Evolutionary conservation across 2,113 vertebrate genomes (phyloP).

Genomic region (Ursus arctos): DNA sequence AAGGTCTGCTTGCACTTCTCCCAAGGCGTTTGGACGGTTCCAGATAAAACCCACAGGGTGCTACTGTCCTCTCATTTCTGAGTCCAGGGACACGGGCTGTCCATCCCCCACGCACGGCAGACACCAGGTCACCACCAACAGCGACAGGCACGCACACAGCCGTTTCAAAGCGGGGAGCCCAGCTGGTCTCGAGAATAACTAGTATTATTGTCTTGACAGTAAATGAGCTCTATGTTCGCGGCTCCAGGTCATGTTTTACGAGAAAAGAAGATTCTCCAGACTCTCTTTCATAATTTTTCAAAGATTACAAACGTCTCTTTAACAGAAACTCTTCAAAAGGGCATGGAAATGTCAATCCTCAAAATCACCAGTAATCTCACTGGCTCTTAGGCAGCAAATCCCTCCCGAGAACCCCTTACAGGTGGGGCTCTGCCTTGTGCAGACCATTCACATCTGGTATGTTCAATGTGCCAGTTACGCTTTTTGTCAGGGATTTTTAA

Average conservation of each 20-base stretch:
- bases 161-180: not conserved
- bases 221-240: fast-evolving
- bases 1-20: not conserved
- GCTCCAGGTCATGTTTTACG: fast-evolving
- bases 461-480: fast-evolving
- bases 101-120: fast-evolving
- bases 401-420: not conserved
- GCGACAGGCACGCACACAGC: fast-evolving
- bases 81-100: not conserved
- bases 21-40: not conserved
- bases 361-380: not conserved
- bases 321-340: not conserved
- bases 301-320: not conserved
- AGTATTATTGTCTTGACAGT: fast-evolving
- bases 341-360: not conserved
- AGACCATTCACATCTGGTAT: not conserved
- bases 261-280: not conserved
- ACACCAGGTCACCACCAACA: fast-evolving
- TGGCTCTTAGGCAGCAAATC: not conserved
- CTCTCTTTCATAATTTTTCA: no score
- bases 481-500: not conserved
- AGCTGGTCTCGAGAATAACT: not conserved
- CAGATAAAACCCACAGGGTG: not conserved
- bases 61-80: fast-evolving
- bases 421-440: not conserved